Conservation (phyloP, 2,797 vertebrate species). For the Glyptemys insculpta region DNA sequence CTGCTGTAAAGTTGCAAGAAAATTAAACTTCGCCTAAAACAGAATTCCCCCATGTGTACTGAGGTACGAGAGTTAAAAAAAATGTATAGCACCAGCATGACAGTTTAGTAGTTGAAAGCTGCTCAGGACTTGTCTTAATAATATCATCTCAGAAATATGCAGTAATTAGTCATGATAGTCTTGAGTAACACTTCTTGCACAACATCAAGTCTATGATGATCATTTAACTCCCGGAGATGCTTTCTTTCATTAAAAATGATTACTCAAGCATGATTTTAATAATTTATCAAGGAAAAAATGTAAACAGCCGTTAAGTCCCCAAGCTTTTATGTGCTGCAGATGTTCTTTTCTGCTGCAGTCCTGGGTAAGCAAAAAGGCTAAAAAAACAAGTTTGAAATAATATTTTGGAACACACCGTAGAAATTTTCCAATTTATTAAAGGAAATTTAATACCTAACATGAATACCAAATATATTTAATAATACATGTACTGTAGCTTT, state of each 20-base stretch:
- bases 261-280: slow-evolving; percentile 21
- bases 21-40: not conserved
- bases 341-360: not conserved
- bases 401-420: not conserved
- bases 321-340: not conserved
- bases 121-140: not conserved
- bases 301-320: slow-evolving; percentile 18
- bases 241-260: slow-evolving; percentile 64
- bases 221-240: slow-evolving; percentile 18
- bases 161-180: slow-evolving; percentile 35
- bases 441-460: slow-evolving; percentile 26
- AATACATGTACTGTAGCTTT: slow-evolving; percentile 15
- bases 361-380: not conserved
- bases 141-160: slow-evolving; percentile 14
- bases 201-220: slow-evolving; percentile 32
- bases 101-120: slow-evolving; percentile 4
- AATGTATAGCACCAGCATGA: not conserved
- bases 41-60: not conserved
- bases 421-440: slow-evolving; percentile 19
- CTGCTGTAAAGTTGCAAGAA: not conserved
- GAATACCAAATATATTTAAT: slow-evolving; percentile 29
- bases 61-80: not conserved
- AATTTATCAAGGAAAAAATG: slow-evolving; percentile 21
- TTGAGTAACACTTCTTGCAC: slow-evolving; percentile 48
- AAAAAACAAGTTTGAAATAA: slow-evolving; percentile 15